phyloP scores from a whole-genome alignment of 2,113 vertebrate species.

The Chiloscyllium plagiosum region DNA sequence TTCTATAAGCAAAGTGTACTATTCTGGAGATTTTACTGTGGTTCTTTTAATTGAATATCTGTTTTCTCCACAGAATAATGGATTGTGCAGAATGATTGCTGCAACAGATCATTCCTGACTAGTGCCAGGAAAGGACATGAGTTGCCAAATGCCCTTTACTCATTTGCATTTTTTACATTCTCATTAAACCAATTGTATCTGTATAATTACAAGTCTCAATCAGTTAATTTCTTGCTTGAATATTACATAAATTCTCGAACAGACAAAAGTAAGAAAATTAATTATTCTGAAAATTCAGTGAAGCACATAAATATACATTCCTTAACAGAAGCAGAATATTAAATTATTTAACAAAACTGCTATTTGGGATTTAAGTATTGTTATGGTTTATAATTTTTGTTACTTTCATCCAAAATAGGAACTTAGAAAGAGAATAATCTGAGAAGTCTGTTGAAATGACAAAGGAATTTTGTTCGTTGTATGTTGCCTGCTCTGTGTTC shows the following conservation, averaged over 20 bases:
- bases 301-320: neutral
- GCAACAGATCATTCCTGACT: neutral
- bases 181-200: neutral
- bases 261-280: constrained; percentile 1
- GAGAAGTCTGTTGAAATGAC: neutral
- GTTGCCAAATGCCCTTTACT: neutral
- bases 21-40: neutral
- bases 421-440: neutral
- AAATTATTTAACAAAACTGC: neutral
- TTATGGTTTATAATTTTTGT: neutral
- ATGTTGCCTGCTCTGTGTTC: neutral
- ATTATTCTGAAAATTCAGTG: constrained; percentile 24
- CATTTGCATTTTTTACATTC: neutral
- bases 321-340: neutral
- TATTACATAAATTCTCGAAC: neutral
- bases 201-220: neutral
- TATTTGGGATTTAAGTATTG: neutral
- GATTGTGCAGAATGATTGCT: neutral
- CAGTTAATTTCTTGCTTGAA: neutral
- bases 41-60: too few species aligned
- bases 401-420: neutral
- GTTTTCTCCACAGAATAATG: neutral
- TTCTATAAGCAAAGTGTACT: neutral
- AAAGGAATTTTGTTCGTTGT: neutral
- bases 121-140: neutral